phyloP scores from a whole-genome alignment of 2,113 vertebrate species.

The Engraulis encrasicolus region DNA sequence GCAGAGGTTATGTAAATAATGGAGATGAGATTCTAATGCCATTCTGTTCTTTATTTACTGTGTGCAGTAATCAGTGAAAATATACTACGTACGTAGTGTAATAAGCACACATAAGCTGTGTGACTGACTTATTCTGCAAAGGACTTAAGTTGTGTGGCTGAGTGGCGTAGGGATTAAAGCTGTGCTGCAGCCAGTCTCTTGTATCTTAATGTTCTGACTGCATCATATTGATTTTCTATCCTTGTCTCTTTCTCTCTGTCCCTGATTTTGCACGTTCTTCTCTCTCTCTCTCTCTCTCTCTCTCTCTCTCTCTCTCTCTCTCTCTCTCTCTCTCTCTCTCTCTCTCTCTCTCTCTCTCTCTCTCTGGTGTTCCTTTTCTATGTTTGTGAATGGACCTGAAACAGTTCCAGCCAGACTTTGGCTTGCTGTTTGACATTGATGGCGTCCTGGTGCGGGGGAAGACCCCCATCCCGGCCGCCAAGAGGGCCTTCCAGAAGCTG shows the following conservation, averaged over 20 bases:
- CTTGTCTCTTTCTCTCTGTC: neutral
- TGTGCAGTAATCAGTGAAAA: neutral
- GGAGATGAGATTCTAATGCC: neutral
- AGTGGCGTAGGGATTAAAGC: neutral
- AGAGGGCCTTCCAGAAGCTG: slow-evolving; percentile 82
- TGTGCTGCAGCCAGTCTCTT: neutral
- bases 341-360: neutral
- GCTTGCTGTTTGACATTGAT: slow-evolving; percentile 86
- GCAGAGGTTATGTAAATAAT: neutral
- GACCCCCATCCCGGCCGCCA: slow-evolving; percentile 81
- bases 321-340: neutral
- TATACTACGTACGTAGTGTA: too few relatives aligned
- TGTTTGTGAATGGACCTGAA: neutral
- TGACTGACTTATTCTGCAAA: neutral
- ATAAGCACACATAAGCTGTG: neutral
- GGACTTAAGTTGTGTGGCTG: neutral
- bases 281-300: neutral
- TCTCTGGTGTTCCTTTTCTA: neutral
- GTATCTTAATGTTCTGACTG: neutral
- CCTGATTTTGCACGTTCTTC: neutral
- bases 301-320: neutral
- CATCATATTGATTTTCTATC: slow-evolving; percentile 21
- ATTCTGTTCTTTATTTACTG: neutral
- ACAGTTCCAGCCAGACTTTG: slow-evolving; percentile 73
- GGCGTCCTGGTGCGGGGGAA: slow-evolving; percentile 85